Conservation (phyloP, 2,113 vertebrate genomes). For the Meriones unguiculatus region DNA sequence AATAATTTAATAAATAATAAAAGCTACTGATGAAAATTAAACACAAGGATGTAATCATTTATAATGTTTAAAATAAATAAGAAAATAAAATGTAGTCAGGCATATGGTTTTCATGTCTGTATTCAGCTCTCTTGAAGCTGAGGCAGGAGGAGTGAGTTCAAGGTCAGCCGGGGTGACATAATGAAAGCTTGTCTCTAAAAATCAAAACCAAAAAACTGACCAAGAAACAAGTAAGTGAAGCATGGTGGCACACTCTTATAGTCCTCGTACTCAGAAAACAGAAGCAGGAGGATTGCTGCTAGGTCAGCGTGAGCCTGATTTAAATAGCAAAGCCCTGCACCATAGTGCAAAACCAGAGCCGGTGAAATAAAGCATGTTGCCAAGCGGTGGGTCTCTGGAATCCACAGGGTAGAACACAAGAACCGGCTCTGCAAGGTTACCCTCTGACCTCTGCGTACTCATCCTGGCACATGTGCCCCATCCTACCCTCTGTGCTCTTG, state of each 20-base stretch:
- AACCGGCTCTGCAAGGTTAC: background rate
- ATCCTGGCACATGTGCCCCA: background rate
- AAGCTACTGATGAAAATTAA: background rate
- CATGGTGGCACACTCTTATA: background rate
- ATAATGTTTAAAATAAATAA: background rate
- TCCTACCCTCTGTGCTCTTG: background rate
- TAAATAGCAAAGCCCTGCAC: background rate
- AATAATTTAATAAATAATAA: background rate
- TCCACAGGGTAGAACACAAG: background rate
- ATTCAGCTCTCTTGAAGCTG: background rate
- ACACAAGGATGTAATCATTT: background rate
- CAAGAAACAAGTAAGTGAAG: background rate
- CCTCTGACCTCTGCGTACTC: background rate
- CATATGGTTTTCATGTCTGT: background rate
- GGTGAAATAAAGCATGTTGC: too few relatives aligned
- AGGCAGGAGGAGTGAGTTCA: background rate
- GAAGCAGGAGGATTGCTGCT: background rate
- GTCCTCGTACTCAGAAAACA: background rate
- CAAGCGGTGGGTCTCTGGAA: background rate
- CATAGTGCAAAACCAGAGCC: background rate
- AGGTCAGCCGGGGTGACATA: background rate
- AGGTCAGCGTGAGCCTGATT: background rate
- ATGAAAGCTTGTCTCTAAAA: background rate
- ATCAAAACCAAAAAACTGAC: too few relatives aligned
- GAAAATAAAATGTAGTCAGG: background rate